A percentile compares a stretch with the other conserved stretches of the same genome.
Evolutionary conservation across 2,797 vertebrate species (phyloP).

Genomic region (Pseudomugil gertrudae): DNA sequence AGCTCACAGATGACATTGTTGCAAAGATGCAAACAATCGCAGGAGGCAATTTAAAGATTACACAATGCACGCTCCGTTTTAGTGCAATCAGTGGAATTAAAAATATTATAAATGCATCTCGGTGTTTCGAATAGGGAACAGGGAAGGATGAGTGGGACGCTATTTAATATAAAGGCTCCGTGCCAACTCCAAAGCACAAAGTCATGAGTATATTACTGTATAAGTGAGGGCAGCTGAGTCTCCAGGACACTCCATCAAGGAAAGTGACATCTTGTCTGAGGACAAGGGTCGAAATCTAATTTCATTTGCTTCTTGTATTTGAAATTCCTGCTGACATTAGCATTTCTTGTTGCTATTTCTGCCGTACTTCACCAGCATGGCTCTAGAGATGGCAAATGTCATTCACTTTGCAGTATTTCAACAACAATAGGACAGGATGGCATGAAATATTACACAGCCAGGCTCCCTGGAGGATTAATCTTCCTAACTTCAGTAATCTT

Average conservation of each 20-base stretch:
- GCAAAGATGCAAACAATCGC: background rate
- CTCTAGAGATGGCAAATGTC: constrained; percentile 9
- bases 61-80: background rate
- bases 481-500: background rate
- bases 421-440: background rate
- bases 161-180: constrained; percentile 13
- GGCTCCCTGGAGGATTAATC: background rate
- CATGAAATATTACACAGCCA: background rate
- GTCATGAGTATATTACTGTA: constrained; percentile 26
- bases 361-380: background rate
- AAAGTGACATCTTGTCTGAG: constrained; percentile 39
- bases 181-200: constrained; percentile 44
- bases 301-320: constrained; percentile 39
- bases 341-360: constrained; percentile 27
- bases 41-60: constrained; percentile 4
- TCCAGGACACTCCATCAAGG: constrained; percentile 36
- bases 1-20: background rate
- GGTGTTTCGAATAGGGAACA: background rate
- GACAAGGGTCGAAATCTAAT: constrained; percentile 51
- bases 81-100: background rate
- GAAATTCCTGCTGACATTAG: constrained; percentile 47
- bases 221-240: constrained; percentile 11
- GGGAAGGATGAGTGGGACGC: background rate
- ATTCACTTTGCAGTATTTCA: background rate
- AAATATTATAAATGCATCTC: background rate